Evolutionary conservation across 2,888 invertebrate species (phyloP), one percentile per base, ranked within the genome.

Genomic region (Epiblema foenella): DNA sequence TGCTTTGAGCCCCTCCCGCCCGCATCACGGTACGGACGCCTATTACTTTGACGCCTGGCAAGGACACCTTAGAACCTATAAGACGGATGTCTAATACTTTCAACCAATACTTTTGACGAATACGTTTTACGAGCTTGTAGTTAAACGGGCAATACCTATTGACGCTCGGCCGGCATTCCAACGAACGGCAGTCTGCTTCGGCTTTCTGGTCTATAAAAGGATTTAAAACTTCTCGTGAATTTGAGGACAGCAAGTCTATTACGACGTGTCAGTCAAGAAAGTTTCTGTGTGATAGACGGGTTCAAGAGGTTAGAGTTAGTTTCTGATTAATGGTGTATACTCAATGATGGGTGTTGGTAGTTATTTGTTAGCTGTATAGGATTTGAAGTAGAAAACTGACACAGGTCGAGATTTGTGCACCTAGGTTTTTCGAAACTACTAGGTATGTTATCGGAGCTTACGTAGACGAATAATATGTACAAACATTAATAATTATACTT

Each of bases 81-180:
- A 66, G 56, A 20, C 66, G 52, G 20, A 64, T 54, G 64, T 54
- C 39, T 39, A 24, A 39, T 52, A 39, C 64, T 64, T 54, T 64
- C 52, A 54, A 37, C 20, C 20, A 24, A 54, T 54, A 54, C 52
- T 64, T 64, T n/a, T 52, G 64, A 20, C 64, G 52, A 64, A 24
- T 52, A 54, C 39, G 18, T 29, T 54, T 37, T 39, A 33, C 15
- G 63, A 20, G 20, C 33, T 84, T 87, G 87, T 81, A 87, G 91
- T 91, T 91, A 91, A 91, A 90, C 90, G 87, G 85, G 89, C 91
- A 91, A 90, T 90, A 91, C 89, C 91, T 89, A 91, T 91, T 92
- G 89, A 91, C 88, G 90, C 86, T 90, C 91, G 85, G 88, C 81
- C 83, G 90, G 89, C 89, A 91, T 85, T 89, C 91, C 88, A 89